These are phyloP conservation scores for Oryzias sinensis DNA, from an alignment of 2,797 vertebrate genomes.

Conservation along the genomic window DNA sequence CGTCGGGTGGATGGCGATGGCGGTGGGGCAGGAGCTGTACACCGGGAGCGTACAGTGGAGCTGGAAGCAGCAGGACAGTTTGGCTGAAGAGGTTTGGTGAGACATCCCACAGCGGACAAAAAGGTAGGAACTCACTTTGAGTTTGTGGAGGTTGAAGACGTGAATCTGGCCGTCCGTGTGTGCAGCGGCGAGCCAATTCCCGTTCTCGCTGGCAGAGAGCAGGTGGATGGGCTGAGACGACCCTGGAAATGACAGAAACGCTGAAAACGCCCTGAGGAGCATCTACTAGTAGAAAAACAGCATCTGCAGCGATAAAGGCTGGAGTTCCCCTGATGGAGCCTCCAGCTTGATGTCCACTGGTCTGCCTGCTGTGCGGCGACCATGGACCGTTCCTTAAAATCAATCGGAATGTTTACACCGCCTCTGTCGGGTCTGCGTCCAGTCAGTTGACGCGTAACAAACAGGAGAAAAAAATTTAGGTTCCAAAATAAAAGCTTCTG, in stretches of 20 bases:
- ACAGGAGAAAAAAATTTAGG: too few relatives aligned
- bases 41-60: slow-evolving; percentile 85
- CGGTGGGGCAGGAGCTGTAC: slow-evolving; percentile 85
- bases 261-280: neutral
- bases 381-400: too few relatives aligned
- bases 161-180: slow-evolving; percentile 80
- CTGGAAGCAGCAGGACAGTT: slow-evolving; percentile 64
- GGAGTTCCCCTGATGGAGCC: too few relatives aligned
- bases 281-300: too few relatives aligned
- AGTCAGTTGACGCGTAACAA: too few relatives aligned
- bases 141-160: slow-evolving; percentile 79
- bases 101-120: neutral
- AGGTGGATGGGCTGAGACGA: slow-evolving; percentile 81
- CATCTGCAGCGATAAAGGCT: too few relatives aligned
- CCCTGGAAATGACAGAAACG: slow-evolving; percentile 58
- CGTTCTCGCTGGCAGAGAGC: slow-evolving; percentile 81
- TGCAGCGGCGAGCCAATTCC: slow-evolving; percentile 86
- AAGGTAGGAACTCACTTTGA: slow-evolving; percentile 76
- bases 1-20: slow-evolving; percentile 84
- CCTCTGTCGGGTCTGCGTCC: too few relatives aligned
- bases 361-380: too few relatives aligned
- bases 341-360: too few relatives aligned
- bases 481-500: too few relatives aligned
- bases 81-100: too few relatives aligned
- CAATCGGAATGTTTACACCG: too few relatives aligned